Evolutionary conservation across 2,888 invertebrate species (phyloP).

Genomic region (Vannuccia rotundouncinata): DNA sequence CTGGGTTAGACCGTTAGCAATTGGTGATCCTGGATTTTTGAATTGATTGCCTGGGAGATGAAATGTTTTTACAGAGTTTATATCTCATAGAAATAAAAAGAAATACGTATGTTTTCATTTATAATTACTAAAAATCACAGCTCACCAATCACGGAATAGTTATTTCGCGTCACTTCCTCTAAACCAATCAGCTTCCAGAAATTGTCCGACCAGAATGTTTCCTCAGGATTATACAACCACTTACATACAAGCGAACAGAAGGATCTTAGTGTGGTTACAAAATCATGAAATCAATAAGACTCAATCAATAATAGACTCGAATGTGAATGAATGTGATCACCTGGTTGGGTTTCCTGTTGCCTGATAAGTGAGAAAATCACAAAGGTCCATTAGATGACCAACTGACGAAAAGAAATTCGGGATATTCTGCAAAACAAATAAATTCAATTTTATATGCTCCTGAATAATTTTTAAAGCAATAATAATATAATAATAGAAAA

Average conservation of each 20-base stretch:
- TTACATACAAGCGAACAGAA: constrained; percentile 86
- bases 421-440: constrained; percentile 50
- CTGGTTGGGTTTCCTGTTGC: constrained; percentile 70
- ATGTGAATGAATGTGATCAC: no score
- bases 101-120: no score
- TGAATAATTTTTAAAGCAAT: no score
- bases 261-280: constrained; percentile 62
- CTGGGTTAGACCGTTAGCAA: constrained; percentile 52
- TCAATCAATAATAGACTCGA: background rate
- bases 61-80: no score
- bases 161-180: constrained; percentile 61
- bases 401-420: constrained; percentile 65
- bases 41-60: constrained; percentile 47
- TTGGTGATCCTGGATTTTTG: constrained; percentile 46
- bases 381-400: constrained; percentile 77
- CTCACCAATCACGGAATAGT: constrained; percentile 38
- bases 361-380: constrained; percentile 86
- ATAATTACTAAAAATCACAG: background rate
- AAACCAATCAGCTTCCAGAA: constrained; percentile 71
- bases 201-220: constrained; percentile 65
- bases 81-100: no score
- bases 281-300: background rate
- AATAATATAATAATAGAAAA: no score
- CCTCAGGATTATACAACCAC: constrained; percentile 71
- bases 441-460: no score